Base-by-base conservation (phyloP, 2,797 vertebrate genomes). In the Oryzias dopingdopingensis region DNA sequence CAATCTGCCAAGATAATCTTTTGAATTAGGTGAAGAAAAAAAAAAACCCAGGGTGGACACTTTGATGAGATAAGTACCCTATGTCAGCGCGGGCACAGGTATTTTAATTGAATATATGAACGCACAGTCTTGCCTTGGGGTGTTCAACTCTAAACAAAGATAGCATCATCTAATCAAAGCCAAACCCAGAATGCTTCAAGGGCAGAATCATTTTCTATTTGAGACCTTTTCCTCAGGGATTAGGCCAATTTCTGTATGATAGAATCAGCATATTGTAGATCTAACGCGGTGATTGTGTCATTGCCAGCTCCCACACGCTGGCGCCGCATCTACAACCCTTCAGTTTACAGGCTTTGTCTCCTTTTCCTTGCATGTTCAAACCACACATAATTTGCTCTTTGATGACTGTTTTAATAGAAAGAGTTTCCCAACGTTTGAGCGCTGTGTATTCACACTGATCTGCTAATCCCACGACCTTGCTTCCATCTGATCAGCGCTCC, bases 171-270 rank as follows among this genome's bases (percentile, higher is more conserved):
- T 92, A 93, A 95, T 94, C 93, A 93, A 91, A 93, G 84, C 70
- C 77, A 58, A 77, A 70, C 88, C 89, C 86, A 79, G 91, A 94
- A 85, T 88, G 83, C 90, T 94, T 94, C 93, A 95, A 95, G 94
- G 94, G 90, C 92, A 93, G 88, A 91, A 90, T 88, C 89, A 90
- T 94, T 89, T 90, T 92, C 90, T 90, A 89, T 91, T 93, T 87
- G 83, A 89, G 86, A 87, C 91, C 91, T 65, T 84, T 75, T 84
- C 93, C 91, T 90, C 70, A 73, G 92, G 92, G 93, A 93, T 90
- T 87, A 87, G 93, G 90, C 79, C 92, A 94, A 94, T 95, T 94
- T 94, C 92, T 91, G 88, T 90, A 93, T 92, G 94, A 95, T 94
- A 90, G 90, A 94, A 95, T 94, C 93, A 94, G 92, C 91, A 93